Conservation (phyloP, 2,797 vertebrate genomes). For the Columba guinea region DNA sequence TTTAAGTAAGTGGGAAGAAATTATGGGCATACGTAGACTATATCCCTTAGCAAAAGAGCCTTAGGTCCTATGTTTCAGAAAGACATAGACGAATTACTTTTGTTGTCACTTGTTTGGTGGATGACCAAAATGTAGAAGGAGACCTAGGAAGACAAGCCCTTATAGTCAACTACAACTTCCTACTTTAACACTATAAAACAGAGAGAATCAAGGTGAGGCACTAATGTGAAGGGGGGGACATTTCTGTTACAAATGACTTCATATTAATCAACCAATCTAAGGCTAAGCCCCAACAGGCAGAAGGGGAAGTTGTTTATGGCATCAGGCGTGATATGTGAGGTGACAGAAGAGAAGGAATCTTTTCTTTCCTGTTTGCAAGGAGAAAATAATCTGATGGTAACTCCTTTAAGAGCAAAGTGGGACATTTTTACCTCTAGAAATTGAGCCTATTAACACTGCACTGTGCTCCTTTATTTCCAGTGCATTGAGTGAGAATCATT, state of each 20-base stretch:
- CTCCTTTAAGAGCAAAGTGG: background rate
- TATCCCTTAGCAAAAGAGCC: background rate
- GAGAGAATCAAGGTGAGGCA: background rate
- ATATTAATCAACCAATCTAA: conserved; percentile 55
- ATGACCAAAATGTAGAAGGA: background rate
- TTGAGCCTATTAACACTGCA: background rate
- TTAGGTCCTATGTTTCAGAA: background rate
- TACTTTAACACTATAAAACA: conserved; percentile 8
- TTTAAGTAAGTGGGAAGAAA: background rate
- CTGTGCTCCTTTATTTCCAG: background rate
- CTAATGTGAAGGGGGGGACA: background rate
- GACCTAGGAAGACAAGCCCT: background rate
- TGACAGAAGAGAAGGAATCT: conserved; percentile 29
- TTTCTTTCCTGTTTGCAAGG: conserved; percentile 43
- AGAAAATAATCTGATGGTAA: conserved; percentile 6
- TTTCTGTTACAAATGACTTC: conserved; percentile 37
- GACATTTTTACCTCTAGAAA: background rate
- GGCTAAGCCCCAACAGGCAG: conserved; percentile 35
- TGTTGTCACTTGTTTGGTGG: background rate
- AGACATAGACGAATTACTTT: background rate
- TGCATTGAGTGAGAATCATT: background rate
- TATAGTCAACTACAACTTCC: background rate
- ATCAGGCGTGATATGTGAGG: conserved; percentile 38
- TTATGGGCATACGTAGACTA: background rate
- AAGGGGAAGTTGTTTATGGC: conserved; percentile 54